Evolutionary conservation across 2,113 vertebrate genomes (phyloP).

Genomic region (Asarcornis scutulata): DNA sequence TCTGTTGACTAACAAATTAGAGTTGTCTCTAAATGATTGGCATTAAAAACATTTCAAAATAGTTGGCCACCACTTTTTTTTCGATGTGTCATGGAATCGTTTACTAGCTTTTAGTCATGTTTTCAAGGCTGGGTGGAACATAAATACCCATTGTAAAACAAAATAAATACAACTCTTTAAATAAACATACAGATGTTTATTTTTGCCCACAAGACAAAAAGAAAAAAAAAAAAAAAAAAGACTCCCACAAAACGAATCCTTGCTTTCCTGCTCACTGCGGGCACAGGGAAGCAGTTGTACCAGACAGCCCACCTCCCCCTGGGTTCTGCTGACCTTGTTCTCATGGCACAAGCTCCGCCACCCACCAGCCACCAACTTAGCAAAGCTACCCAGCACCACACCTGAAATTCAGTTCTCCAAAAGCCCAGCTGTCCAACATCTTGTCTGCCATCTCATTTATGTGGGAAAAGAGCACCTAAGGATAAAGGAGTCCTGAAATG

Average conservation of each 20-base stretch:
- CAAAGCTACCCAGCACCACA: background rate
- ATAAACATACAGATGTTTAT: background rate
- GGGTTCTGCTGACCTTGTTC: too few species aligned
- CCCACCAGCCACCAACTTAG: background rate
- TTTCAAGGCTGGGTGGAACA: background rate
- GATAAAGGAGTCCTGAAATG: background rate
- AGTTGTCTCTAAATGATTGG: background rate
- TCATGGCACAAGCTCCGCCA: background rate
- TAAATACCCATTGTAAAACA: background rate
- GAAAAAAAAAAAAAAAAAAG: too few species aligned
- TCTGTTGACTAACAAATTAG: background rate
- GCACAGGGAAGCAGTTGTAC: too few species aligned
- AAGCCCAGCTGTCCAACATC: background rate
- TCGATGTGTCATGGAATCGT: accelerated
- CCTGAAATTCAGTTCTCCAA: background rate
- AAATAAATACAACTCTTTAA: background rate
- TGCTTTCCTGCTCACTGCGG: background rate
- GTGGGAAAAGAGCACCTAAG: background rate
- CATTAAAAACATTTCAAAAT: background rate
- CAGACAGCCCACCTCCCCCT: too few species aligned
- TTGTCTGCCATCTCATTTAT: background rate
- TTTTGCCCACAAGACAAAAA: background rate
- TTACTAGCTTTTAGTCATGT: background rate
- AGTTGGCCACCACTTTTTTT: background rate
- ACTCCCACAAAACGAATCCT: background rate